Percentiles rank a stretch among this genome's conserved stretches.
phyloP scores from a whole-genome alignment of 2,888 invertebrate species.

The Sphaeridia pumilis region DNA sequence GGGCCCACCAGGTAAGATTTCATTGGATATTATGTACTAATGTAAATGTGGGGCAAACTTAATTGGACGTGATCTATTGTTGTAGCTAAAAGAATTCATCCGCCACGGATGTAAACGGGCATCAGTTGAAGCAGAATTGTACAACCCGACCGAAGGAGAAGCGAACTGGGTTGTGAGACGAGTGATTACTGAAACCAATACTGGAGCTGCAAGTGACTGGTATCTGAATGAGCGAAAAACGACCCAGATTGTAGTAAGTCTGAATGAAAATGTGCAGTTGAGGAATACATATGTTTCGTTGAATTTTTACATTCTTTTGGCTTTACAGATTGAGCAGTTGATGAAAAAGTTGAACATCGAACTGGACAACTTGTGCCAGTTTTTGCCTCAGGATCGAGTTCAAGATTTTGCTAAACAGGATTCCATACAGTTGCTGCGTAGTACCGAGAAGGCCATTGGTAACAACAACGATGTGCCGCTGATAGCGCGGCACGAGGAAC shows the following conservation, averaged over 20 bases:
- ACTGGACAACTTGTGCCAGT: conserved; percentile 81
- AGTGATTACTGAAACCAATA: conserved; percentile 13
- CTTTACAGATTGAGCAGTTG: conserved; percentile 37
- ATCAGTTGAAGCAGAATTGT: conserved; percentile 61
- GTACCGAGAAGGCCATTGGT: conserved; percentile 74
- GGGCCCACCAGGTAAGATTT: conserved; percentile 50
- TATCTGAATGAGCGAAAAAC: conserved; percentile 38
- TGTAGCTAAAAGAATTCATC: conserved; percentile 61
- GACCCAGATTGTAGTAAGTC: conserved; percentile 17
- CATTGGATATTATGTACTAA: not conserved
- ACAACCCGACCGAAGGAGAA: conserved; percentile 40
- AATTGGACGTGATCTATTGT: conserved; percentile 13
- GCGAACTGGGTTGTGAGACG: conserved; percentile 49
- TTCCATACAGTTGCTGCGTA: conserved; percentile 63
- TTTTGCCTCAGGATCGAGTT: conserved; percentile 89
- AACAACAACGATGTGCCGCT: conserved; percentile 11
- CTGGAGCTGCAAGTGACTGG: conserved; percentile 33
- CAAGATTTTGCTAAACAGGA: conserved; percentile 91
- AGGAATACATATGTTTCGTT: not conserved
- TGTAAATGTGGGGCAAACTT: not conserved
- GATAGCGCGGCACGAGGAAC: conserved; percentile 17
- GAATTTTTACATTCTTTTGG: not conserved
- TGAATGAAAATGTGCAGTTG: not conserved
- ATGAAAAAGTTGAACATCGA: conserved; percentile 39
- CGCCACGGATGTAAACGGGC: conserved; percentile 57